Evolutionary conservation across 2,797 vertebrate species (phyloP), one percentile per base, ranked within the genome.

Genomic region (Poecilia picta): DNA sequence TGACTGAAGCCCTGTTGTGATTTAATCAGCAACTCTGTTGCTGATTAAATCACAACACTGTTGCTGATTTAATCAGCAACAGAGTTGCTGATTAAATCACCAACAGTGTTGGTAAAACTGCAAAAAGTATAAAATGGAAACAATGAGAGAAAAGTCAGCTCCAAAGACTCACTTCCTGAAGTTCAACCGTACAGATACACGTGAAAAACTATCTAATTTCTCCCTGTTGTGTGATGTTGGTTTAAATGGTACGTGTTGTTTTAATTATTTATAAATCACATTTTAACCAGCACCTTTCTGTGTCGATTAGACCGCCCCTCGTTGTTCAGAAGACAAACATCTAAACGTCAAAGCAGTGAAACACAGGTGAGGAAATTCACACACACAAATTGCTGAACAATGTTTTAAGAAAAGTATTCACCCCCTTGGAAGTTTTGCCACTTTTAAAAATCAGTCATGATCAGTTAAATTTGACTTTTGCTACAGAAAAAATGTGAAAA

Each of bases 351-450:
- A 41, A 41, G 64, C 36, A 68, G 36, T 41, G 64, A 68, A 41
- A 68, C 64, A 41, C 64, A 68, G 36, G 64, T 68, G 64, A 68
- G 64, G 12, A 41, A 68, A 68, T 68, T 41, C 36, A 39, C 36
- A 66, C 36, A 20, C 36, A 10, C 3, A 41, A 25, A 25, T 68
- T 25, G 7, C 33, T 36, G n/a, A 11, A n/a, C 25, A 55, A n/a
- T 25, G 53, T n/a, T 59, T 59, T n/a, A 0, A 28, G 28, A 25
- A 28, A 57, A 28, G 55, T 55, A n/a, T 55, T n/a, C 51, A 55
- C 25, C 23, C 23, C 51, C 23, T 53, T 55, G 23, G 51, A n/a
- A 1, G 23, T 11, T 55, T 55, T 25, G 25, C 20, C 8, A 3
- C 20, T 53, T 53, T 53, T 55, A 23, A 53, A 23, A 53, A 23